These are phyloP conservation scores for Xenus cinereus DNA, from an alignment of 2,113 vertebrate genomes.

Conservation along the genomic window DNA sequence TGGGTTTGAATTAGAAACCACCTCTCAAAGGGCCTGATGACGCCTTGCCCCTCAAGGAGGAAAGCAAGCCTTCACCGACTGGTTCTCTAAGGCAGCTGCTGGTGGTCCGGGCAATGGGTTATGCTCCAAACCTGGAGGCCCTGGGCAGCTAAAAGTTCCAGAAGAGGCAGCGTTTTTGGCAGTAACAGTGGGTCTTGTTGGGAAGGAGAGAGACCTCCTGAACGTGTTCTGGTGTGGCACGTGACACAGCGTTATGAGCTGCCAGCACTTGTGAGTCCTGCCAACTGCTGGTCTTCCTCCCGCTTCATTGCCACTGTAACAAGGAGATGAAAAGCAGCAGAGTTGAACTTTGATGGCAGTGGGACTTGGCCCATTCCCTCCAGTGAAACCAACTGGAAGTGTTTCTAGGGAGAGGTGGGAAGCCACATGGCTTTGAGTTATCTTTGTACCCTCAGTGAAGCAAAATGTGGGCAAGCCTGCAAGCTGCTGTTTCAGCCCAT, in stretches of 20 bases:
- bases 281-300: background rate
- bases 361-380: background rate
- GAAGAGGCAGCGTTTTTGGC: background rate
- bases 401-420: background rate
- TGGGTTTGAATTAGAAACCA: background rate
- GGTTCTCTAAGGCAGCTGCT: background rate
- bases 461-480: background rate
- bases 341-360: background rate
- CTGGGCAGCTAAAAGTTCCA: background rate
- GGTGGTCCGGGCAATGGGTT: background rate
- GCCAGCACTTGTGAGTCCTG: background rate
- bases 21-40: background rate
- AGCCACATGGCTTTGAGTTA: background rate
- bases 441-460: background rate
- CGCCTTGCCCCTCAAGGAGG: background rate
- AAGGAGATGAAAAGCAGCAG: background rate
- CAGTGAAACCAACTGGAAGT: background rate
- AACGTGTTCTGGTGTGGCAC: rapidly evolving
- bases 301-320: background rate
- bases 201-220: background rate
- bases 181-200: background rate
- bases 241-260: background rate
- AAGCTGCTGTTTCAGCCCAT: background rate
- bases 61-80: background rate
- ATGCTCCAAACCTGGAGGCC: background rate